Base-by-base conservation (phyloP, 2,888 invertebrate species). In the Acanthosepion pharaonis region DNA sequence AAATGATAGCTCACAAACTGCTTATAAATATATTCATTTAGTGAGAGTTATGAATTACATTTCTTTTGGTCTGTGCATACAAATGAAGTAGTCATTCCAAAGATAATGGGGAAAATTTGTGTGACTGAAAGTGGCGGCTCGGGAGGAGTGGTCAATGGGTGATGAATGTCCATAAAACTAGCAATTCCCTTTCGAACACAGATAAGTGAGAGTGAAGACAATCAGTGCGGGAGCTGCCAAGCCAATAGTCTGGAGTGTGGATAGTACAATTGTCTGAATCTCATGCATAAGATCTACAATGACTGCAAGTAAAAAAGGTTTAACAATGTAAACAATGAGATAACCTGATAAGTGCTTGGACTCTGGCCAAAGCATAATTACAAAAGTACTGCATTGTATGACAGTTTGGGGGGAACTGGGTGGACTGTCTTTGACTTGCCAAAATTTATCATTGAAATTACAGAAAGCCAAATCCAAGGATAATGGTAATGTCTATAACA, bases 281-380 rank as follows among this genome's bases (percentile, higher is more conserved):
- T 78, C 78, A 78, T 78, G 78, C 78, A 78, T 33, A 78, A 78
- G 78, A 78, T 78, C n/a, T 78, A 78, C 78, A n/a, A 78, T 78
- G 18, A 33, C n/a, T 78, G 78, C 78, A 33, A 78, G 78, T 78
- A 78, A 78, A 78, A 42, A 78, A n/a, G 78, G 11, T 78, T 78
- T 78, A 78, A 78, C 78, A n/a, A 78, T 78, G 78, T 78, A 78
- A 78, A 78, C 78, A 78, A 78, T 78, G n/a, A 78, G 78, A 78
- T 78, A 78, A 78, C 78, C n/a, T 78, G 78, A 78, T 78, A 78
- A 78, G n/a, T 78, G 78, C 33, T 78, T 78, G 78, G 78, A 78
- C 78, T n/a, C n/a, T 11, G n/a, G n/a, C 78, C 78, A 78, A 78
- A 78, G n/a, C 78, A 78, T 78, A 78, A 78, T 78, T 78, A 78